Evolutionary conservation across 2,888 invertebrate species (phyloP).

Genomic region (Timema podura): DNA sequence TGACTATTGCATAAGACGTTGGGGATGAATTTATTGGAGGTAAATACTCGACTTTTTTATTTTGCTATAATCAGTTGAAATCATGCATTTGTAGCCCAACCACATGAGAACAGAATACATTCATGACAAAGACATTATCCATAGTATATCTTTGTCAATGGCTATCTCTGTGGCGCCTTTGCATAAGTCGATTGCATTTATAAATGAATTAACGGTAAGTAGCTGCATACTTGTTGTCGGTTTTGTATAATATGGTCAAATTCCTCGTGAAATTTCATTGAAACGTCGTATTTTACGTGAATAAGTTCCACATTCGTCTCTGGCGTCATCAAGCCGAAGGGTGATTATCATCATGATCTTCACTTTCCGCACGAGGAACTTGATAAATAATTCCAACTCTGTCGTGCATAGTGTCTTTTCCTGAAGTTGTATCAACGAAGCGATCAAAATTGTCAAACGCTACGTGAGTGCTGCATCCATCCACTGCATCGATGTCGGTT

Average conservation of each 20-base stretch:
- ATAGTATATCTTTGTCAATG: background rate
- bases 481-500: conserved; percentile 9
- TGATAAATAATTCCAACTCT: conserved; percentile 38
- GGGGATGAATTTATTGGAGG: conserved; percentile 1
- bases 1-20: conserved; percentile 4
- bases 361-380: background rate
- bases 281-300: conserved; percentile 5
- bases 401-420: conserved; percentile 41
- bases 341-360: background rate
- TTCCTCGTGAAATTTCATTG: background rate
- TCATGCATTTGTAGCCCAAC: conserved; percentile 1
- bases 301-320: background rate
- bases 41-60: background rate
- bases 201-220: background rate
- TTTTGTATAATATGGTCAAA: background rate
- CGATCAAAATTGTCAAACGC: conserved; percentile 34
- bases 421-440: conserved; percentile 38
- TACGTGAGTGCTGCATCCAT: conserved; percentile 13
- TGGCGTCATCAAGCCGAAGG: background rate
- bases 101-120: background rate
- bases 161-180: background rate
- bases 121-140: background rate
- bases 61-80: background rate
- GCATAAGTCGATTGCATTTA: background rate
- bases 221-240: background rate